phyloP scores from a whole-genome alignment of 1,140 invertebrate species.

The Xylocopa sonorina region DNA sequence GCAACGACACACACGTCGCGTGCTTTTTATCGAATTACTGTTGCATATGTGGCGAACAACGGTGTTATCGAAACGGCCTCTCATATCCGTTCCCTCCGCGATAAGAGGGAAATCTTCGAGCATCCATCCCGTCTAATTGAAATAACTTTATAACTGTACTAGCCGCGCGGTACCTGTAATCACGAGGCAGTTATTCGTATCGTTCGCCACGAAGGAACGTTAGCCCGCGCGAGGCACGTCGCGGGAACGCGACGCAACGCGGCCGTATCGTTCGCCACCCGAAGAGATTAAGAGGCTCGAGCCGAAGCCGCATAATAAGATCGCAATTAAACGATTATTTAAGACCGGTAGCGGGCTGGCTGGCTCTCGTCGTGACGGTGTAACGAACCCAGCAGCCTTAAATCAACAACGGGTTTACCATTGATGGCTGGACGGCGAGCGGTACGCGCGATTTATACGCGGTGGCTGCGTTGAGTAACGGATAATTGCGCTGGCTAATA shows the following conservation, averaged over 20 bases:
- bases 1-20: background rate
- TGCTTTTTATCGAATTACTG: background rate
- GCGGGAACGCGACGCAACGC: conserved; percentile 1
- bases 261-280: background rate
- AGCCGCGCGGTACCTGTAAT: background rate
- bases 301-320: conserved; percentile 39
- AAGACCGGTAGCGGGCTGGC: conserved; percentile 66
- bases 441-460: conserved; percentile 51
- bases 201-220: conserved; percentile 9
- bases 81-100: no score
- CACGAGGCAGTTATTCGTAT: background rate
- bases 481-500: conserved; percentile 74
- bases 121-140: conserved; percentile 9
- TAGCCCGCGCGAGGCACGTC: background rate
- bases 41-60: background rate
- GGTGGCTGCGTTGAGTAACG: conserved; percentile 62
- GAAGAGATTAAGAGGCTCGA: conserved; percentile 13
- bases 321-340: conserved; percentile 65
- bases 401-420: conserved; percentile 48
- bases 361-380: conserved; percentile 44
- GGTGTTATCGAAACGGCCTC: background rate
- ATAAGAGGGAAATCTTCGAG: no score
- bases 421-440: conserved; percentile 25
- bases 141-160: background rate
- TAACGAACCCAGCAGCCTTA: conserved; percentile 18